Evolutionary conservation across 1,140 invertebrate species (phyloP).

Genomic region (Tetramorium alpestre): DNA sequence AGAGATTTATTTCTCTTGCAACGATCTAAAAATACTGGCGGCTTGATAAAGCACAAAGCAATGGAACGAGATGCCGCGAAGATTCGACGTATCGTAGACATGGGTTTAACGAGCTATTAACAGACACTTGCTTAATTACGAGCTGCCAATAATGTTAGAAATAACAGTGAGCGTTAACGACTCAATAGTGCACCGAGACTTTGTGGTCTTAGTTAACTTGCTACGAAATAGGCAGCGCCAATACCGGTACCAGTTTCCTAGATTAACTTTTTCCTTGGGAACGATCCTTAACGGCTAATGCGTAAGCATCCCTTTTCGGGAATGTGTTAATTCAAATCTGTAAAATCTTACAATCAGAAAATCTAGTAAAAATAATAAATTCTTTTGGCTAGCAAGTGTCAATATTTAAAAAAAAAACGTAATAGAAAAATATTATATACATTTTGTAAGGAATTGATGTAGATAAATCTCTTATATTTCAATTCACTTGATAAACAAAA

Average conservation of each 20-base stretch:
- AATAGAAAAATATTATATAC: neutral
- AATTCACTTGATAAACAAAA: neutral
- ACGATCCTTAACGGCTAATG: neutral
- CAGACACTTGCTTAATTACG: slow-evolving; percentile 67
- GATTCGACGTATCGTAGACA: slow-evolving; percentile 17
- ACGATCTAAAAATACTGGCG: neutral
- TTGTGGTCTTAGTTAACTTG: neutral
- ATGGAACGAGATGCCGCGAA: neutral
- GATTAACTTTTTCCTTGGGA: slow-evolving; percentile 44
- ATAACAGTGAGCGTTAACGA: slow-evolving; percentile 69
- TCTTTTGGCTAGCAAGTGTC: neutral
- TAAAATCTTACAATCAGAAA: neutral
- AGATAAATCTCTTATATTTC: neutral
- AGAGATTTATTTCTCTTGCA: neutral
- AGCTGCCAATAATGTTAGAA: slow-evolving; percentile 44
- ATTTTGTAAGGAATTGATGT: neutral
- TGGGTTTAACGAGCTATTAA: slow-evolving; percentile 70
- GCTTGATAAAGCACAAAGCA: neutral
- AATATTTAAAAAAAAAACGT: neutral
- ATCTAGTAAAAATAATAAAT: neutral
- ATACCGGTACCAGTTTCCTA: slow-evolving; percentile 32
- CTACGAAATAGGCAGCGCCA: slow-evolving; percentile 17
- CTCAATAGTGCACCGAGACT: slow-evolving; percentile 59
- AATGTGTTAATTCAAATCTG: slow-evolving; percentile 14
- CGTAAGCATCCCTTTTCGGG: neutral